Percentiles rank a stretch among this genome's conserved stretches.
Conservation (phyloP, 1,140 invertebrate genomes). For the Andricus grossulariae region DNA sequence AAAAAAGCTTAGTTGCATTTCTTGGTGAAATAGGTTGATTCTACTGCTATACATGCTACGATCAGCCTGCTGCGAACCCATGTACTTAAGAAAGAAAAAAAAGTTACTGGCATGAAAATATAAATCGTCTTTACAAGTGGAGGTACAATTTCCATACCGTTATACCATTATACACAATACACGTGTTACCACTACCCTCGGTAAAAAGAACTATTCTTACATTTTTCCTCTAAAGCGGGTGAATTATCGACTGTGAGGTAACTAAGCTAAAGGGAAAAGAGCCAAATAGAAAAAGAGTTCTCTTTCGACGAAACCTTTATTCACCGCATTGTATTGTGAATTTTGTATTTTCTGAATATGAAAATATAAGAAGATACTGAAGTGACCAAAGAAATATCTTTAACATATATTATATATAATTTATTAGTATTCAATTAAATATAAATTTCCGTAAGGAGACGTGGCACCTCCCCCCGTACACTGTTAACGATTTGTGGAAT, state of each 20-base stretch:
- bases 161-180: slow-evolving; percentile 1
- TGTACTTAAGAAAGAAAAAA: background rate
- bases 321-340: no score
- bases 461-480: no score
- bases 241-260: background rate
- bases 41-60: background rate
- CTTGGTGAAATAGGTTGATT: background rate
- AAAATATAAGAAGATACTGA: no score
- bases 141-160: slow-evolving; percentile 17
- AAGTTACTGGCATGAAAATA: slow-evolving; percentile 13
- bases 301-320: no score
- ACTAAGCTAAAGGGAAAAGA: background rate
- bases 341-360: no score
- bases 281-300: no score
- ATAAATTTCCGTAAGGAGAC: no score
- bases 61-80: background rate
- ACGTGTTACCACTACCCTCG: background rate
- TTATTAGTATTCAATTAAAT: no score
- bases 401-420: no score
- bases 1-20: slow-evolving; percentile 16
- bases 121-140: slow-evolving; percentile 22
- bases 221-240: slow-evolving; percentile 1
- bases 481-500: no score
- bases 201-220: background rate
- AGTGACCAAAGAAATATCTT: no score